Evolutionary conservation across 2,888 invertebrate genomes (phyloP).

Genomic region (Micropterix aruncella): DNA sequence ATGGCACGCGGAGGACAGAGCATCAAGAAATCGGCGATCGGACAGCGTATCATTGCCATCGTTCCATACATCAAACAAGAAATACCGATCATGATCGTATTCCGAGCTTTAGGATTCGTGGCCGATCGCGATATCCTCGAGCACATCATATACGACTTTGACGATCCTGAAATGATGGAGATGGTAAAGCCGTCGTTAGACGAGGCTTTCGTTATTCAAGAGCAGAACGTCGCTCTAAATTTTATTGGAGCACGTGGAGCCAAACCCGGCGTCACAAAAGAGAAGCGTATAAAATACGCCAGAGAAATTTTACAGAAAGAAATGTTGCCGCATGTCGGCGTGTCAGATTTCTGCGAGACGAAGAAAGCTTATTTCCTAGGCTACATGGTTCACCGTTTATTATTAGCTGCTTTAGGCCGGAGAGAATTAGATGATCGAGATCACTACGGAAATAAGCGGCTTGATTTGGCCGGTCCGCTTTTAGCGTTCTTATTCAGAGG

Average conservation of each 20-base stretch:
- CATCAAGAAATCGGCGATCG: constrained; percentile 97
- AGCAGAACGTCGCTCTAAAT: constrained; percentile 96
- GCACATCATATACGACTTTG: constrained; percentile 99
- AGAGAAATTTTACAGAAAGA: constrained; percentile 98
- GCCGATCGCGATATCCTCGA: constrained; percentile 98
- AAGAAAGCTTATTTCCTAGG: constrained; percentile 98
- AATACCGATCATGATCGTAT: constrained; percentile 99
- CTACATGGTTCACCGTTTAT: constrained; percentile 96
- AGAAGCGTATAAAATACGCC: constrained; percentile 98
- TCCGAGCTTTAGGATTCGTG: constrained; percentile 97
- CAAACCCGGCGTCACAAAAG: constrained; percentile 95
- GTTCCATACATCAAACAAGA: constrained; percentile 98
- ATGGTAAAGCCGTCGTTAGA: constrained; percentile 99
- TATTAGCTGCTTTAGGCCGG: constrained; percentile 89
- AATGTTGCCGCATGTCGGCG: constrained; percentile 99
- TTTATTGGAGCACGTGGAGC: constrained; percentile 98
- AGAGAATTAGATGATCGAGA: constrained; percentile 97
- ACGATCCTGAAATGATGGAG: constrained; percentile 99
- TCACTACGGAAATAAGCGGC: constrained; percentile 98
- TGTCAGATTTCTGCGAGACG: constrained; percentile 98
- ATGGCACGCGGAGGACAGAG: constrained; percentile 98
- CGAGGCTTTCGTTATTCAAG: constrained; percentile 98
- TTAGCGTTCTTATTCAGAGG: constrained; percentile 95
- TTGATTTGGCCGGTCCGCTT: constrained; percentile 95
- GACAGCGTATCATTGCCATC: constrained; percentile 95